These are phyloP conservation scores for Drosophila azteca DNA, from an alignment of 1,140 invertebrate genomes.

Conservation along the genomic window DNA sequence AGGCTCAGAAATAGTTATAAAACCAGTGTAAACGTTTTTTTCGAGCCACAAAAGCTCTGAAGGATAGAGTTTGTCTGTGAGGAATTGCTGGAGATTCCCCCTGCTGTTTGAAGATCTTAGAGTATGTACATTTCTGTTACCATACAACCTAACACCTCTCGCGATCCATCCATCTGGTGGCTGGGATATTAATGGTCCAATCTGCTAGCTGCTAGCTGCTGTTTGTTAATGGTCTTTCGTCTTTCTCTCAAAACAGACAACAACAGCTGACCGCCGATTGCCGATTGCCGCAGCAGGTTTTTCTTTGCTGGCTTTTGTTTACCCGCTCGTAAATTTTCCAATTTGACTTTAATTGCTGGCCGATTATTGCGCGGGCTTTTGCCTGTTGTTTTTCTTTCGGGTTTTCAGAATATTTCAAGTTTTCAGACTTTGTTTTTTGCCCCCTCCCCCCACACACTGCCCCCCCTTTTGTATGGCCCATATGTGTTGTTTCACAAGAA, in stretches of 20 bases:
- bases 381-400: conserved; percentile 44
- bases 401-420: conserved; percentile 2
- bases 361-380: conserved; percentile 1
- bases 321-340: conserved; percentile 61
- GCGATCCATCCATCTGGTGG: no score
- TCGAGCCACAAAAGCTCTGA: no score
- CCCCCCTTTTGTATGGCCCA: conserved; percentile 42
- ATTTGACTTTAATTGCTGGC: conserved; percentile 44
- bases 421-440: conserved; percentile 7
- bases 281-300: conserved; percentile 17
- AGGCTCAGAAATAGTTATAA: no score
- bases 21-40: no score
- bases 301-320: conserved; percentile 36
- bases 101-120: neutral
- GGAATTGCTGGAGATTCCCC: no score
- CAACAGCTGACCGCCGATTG: conserved; percentile 34
- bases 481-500: conserved; percentile 62
- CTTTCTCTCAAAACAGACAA: conserved; percentile 25
- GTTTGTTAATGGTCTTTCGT: neutral
- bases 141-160: no score
- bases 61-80: no score
- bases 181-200: no score
- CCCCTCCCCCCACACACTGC: neutral
- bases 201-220: neutral
- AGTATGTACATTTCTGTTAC: no score